A percentile compares a stretch with the other conserved stretches of the same genome.
These are phyloP conservation scores for Drosophila bifasciata DNA, from an alignment of 1,140 invertebrate species.

Conservation along the genomic window DNA sequence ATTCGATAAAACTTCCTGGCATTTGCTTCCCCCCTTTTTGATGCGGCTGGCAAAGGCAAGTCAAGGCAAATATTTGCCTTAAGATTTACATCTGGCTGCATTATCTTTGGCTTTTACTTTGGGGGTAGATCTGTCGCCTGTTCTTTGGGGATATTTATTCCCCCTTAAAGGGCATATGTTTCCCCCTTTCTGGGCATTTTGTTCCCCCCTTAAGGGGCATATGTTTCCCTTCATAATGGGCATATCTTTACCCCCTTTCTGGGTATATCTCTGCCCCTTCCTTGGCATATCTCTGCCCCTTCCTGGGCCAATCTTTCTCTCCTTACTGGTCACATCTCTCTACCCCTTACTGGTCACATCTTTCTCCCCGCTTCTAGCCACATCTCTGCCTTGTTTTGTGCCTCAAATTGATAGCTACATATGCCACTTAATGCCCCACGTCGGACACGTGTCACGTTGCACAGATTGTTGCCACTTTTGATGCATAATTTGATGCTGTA, in stretches of 20 bases:
- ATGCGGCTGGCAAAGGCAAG: conserved; percentile 32
- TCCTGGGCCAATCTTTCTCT: too few species aligned
- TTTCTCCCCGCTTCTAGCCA: background rate
- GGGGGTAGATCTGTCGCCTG: background rate
- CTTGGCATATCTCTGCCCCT: too few species aligned
- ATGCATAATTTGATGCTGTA: conserved; percentile 5
- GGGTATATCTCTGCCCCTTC: too few species aligned
- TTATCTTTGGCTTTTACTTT: conserved; percentile 40
- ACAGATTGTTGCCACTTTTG: background rate
- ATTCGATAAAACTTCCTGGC: conserved; percentile 26
- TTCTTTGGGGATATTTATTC: background rate
- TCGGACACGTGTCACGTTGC: conserved; percentile 20
- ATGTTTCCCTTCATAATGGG: too few species aligned
- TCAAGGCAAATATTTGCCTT: conserved; percentile 77
- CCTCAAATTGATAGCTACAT: conserved; percentile 13
- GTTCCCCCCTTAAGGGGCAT: too few species aligned
- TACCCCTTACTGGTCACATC: too few species aligned
- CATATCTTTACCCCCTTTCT: too few species aligned
- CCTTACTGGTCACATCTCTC: too few species aligned
- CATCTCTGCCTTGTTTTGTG: background rate
- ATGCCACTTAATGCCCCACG: conserved; percentile 17
- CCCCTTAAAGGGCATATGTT: too few species aligned
- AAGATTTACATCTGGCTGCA: conserved; percentile 71
- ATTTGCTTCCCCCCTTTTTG: conserved; percentile 10
- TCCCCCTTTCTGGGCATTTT: background rate